Evolutionary conservation across 2,888 invertebrate species (phyloP), one percentile per base, ranked within the genome.

Genomic region (Cheilosia pagana): DNA sequence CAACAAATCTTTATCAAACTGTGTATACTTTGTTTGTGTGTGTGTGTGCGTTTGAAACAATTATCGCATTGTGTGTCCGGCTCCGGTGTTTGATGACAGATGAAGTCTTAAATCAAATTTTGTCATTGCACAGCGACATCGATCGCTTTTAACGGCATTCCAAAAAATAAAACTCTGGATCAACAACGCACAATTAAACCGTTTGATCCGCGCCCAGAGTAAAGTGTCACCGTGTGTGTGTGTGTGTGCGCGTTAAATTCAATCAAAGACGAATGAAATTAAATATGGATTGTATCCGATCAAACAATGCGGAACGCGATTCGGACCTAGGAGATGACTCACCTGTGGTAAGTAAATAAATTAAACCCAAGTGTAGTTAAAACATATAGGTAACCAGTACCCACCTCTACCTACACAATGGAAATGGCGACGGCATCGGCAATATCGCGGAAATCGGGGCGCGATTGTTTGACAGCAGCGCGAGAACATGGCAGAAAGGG

Each of bases 241-340:
- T 12, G 41, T 55, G 72, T 62, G 68, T 63, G 67, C 63, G 67
- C 72, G 59, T 57, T 67, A 72, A 76, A 78, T 83, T 78, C 35
- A 78, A 21, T 67, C 14, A 43, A 63, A 78, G 39, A 48, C 83
- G 70, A 70, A 78, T 85, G 75, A 85, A 85, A 75, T 81, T 60
- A 75, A 81, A 62, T 70, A 89, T 89, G 88, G 88, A 89, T 87
- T 88, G 88, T 82, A 87, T 86, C 78, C 88, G 88, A 87, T 88
- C 87, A 78, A 88, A 87, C 86, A 77, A 87, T 81, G 70, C 81
- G 77, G 88, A 88, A 88, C 87, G 87, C 67, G 88, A 88, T 70
- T 87, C 88, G 77, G 88, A 88, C 76, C 77, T 88, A 53, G 88
- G 86, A 52, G 88, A 89, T 67, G 88, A 88, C 53, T 87, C 85